Base-by-base conservation (phyloP, 2,888 invertebrate species). In the Erynnis tages region DNA sequence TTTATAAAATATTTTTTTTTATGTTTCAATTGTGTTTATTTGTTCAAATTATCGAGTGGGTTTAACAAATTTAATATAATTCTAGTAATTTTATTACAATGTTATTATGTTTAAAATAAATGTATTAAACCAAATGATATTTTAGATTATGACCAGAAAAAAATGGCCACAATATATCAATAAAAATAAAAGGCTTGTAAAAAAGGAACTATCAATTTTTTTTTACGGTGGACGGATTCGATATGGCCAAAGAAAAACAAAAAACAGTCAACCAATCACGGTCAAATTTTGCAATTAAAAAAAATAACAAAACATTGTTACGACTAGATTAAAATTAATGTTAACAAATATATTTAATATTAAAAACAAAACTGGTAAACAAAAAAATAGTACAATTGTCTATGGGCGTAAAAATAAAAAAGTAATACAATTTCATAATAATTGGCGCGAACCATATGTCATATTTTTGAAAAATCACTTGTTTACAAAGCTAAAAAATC, bases 281-380 rank as follows among this genome's bases (percentile, higher is more conserved):
- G 0, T 23, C 10, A 23, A 43, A 10, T 41, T 46, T 35, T 29
- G 19, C 1, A 10, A 17, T 4, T 56, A 38, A 43, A 52, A 58
- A 54, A 58, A 56, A 47, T 34, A 48, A 54, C 40, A 60, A 62
- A 57, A 54, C 44, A 59, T 50, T 56, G 54, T 55, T 57, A 66
- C 38, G 72, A 76, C 73, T 79, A 79, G 73, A 74, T 76, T 76
- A 79, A 63, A 69, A 58, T 62, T 62, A 55, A 61, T 58, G 64
- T 68, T 65, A 63, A 65, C 55, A 62, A 60, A 62, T 50, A 47
- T 59, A 54, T 55, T 60, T 54, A 54, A 41, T 34, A 60, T 43
- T 45, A 44, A 27, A 55, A 49, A 55, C 55, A 46, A 37, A 53
- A 55, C 55, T 49, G 21, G 43, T 43, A 17, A 50, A 8, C 21